phyloP scores from a whole-genome alignment of 53 echinoderm and acorn worm genomes.

The Antedon mediterranea region DNA sequence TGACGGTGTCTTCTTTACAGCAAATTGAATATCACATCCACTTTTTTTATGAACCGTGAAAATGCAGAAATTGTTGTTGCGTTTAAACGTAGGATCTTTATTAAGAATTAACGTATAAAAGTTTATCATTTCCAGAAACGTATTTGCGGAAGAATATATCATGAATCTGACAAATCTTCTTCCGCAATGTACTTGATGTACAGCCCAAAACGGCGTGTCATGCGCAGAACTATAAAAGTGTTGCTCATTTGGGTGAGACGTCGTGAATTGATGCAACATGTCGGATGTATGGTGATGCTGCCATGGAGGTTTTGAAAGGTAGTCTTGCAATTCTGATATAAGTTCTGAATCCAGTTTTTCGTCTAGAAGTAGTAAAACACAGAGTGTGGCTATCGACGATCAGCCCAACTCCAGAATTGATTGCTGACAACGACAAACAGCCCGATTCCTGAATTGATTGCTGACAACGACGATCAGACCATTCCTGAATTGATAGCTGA shows the following conservation, averaged over 20 bases:
- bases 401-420: too few relatives aligned
- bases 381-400: conserved; percentile 62
- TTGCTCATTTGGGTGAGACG: conserved; percentile 67
- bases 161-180: conserved; percentile 80
- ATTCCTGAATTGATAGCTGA: too few relatives aligned
- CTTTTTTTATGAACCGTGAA: conserved; percentile 44
- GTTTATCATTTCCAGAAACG: conserved; percentile 72
- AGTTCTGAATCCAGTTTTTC: conserved; percentile 32
- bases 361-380: conserved; percentile 75
- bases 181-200: conserved; percentile 88
- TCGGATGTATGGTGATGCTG: conserved; percentile 44
- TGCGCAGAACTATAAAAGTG: conserved; percentile 72
- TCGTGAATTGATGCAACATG: conserved; percentile 22
- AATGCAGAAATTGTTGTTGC: conserved; percentile 66
- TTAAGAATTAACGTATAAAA: conserved; percentile 64
- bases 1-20: conserved; percentile 48
- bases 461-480: too few relatives aligned
- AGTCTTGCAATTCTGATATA: conserved; percentile 37
- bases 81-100: conserved; percentile 46
- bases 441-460: too few relatives aligned
- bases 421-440: too few relatives aligned
- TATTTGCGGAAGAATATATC: conserved; percentile 38
- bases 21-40: conserved; percentile 61
- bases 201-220: conserved; percentile 84
- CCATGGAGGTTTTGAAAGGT: conserved; percentile 52